A percentile compares a stretch with the other conserved stretches of the same genome.
phyloP scores from a whole-genome alignment of 1,140 invertebrate species.

The Pachypsylla venusta region DNA sequence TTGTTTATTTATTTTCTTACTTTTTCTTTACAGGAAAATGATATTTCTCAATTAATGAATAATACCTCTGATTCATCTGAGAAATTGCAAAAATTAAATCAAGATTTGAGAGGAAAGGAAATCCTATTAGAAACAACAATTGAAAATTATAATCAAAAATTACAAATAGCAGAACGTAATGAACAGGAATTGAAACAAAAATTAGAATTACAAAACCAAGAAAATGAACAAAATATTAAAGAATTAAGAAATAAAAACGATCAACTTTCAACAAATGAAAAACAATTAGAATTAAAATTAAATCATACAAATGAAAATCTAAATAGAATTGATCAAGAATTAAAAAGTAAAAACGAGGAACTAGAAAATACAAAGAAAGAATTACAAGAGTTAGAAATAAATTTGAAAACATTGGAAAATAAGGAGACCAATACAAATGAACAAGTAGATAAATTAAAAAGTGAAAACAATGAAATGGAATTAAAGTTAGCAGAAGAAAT shows the following conservation, averaged over 20 bases:
- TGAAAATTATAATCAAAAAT: constrained; percentile 33
- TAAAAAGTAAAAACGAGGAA: constrained; percentile 16
- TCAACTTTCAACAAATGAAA: constrained; percentile 23
- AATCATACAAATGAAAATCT: constrained; percentile 18
- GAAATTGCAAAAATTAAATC: constrained; percentile 35
- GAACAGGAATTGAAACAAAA: constrained; percentile 28
- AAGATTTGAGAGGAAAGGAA: constrained; percentile 34
- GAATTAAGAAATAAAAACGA: constrained; percentile 22
- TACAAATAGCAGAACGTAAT: constrained; percentile 32
- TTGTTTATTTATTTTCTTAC: too few species aligned
- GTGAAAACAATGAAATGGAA: background rate
- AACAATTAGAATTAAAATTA: constrained; percentile 30
- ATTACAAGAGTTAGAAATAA: constrained; percentile 2
- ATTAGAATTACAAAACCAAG: constrained; percentile 18
- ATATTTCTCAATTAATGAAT: constrained; percentile 31
- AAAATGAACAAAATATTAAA: constrained; percentile 21
- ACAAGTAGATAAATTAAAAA: background rate
- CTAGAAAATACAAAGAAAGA: constrained; percentile 16
- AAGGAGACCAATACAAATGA: constrained; percentile 18
- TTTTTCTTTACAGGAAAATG: constrained; percentile 32
- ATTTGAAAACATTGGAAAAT: constrained; percentile 17
- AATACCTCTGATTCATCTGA: constrained; percentile 32
- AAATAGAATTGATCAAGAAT: constrained; percentile 7
- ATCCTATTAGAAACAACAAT: constrained; percentile 32
- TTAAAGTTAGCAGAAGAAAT: background rate